A percentile compares a stretch with the other conserved stretches of the same genome.
Evolutionary conservation across 2,113 vertebrate genomes (phyloP).

Genomic region (Leptocoma aspasia): DNA sequence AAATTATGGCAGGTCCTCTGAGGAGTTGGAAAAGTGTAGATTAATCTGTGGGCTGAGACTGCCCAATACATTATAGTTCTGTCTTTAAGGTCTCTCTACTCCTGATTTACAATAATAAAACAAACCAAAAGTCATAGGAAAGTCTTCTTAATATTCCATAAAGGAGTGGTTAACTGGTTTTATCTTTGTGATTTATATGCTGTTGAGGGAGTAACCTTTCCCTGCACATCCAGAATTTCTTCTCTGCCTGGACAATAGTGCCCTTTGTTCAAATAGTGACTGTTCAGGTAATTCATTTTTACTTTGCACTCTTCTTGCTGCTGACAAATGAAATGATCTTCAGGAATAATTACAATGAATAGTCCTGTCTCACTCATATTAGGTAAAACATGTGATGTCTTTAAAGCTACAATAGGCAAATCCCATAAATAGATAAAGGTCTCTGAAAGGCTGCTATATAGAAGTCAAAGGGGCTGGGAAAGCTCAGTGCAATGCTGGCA

Average conservation of each 20-base stretch:
- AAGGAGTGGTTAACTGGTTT: background rate
- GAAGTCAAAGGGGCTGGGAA: background rate
- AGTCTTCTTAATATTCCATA: constrained; percentile 6
- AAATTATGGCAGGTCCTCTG: constrained; percentile 21
- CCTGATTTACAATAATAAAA: background rate
- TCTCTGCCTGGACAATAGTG: background rate
- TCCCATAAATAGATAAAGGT: background rate
- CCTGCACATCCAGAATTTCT: background rate
- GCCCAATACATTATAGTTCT: background rate
- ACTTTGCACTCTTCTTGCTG: background rate
- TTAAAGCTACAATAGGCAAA: background rate
- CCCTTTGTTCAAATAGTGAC: background rate
- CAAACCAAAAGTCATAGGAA: constrained; percentile 3
- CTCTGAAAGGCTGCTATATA: background rate
- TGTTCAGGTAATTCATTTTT: background rate
- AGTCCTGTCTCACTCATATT: background rate
- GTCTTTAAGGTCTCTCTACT: constrained; percentile 10
- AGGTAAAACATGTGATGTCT: background rate
- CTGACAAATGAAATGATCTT: background rate
- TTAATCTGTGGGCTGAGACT: background rate
- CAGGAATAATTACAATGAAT: background rate
- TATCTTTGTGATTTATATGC: background rate
- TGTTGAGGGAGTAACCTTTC: constrained; percentile 5
- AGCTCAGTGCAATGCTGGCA: background rate
- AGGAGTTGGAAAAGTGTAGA: background rate